These are phyloP conservation scores for Cheilosia scutellata DNA, from an alignment of 2,888 invertebrate genomes.

Conservation along the genomic window DNA sequence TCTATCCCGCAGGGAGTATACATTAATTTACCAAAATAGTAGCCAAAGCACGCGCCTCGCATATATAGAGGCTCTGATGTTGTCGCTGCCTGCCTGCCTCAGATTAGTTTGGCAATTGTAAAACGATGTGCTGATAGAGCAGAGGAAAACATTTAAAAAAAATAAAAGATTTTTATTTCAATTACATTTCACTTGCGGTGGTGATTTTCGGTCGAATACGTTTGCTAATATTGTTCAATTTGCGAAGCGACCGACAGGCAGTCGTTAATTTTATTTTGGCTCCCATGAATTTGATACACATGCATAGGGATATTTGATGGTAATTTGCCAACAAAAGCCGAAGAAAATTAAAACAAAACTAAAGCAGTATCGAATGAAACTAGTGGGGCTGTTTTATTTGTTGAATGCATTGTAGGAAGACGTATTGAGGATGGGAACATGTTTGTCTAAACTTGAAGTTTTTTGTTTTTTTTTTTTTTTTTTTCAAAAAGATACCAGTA, in stretches of 20 bases:
- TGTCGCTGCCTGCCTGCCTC: not conserved
- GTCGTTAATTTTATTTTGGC: conserved; percentile 19
- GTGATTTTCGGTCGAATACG: not conserved
- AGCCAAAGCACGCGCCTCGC: conserved; percentile 15
- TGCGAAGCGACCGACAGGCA: conserved; percentile 10
- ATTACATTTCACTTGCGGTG: not conserved
- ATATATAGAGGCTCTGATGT: not conserved
- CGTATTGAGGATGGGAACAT: not conserved
- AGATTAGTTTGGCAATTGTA: conserved; percentile 13
- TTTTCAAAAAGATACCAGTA: no score
- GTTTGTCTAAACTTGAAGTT: not conserved
- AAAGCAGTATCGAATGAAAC: not conserved
- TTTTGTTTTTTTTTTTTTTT: no score
- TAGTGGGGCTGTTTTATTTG: not conserved
- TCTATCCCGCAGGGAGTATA: conserved; percentile 4
- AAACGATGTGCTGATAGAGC: conserved; percentile 2
- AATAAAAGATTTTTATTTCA: not conserved
- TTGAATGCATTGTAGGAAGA: not conserved
- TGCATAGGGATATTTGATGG: conserved; percentile 3
- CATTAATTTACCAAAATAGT: conserved; percentile 10
- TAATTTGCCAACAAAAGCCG: conserved; percentile 3
- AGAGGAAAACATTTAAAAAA: not conserved
- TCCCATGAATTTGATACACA: conserved; percentile 1
- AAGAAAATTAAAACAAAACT: not conserved
- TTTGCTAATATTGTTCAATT: conserved; percentile 2